Evolutionary conservation across 1,140 invertebrate genomes (phyloP).

Genomic region (Caenorhabditis remanei): DNA sequence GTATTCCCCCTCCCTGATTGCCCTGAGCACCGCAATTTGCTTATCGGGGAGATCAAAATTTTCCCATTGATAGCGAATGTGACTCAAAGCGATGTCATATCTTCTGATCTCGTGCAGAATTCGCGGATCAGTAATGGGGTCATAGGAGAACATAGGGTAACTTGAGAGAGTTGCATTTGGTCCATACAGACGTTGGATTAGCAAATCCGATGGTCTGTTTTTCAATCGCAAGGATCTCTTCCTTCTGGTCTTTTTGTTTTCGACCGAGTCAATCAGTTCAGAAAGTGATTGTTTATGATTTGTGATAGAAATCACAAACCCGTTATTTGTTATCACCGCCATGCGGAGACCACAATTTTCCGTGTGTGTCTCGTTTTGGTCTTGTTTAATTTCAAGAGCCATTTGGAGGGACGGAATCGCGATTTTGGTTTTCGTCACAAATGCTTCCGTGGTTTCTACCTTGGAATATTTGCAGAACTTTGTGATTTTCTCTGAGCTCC

Average conservation of each 20-base stretch:
- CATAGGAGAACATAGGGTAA: neutral
- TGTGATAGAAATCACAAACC: neutral
- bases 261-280: neutral
- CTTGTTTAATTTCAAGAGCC: neutral
- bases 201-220: neutral
- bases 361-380: neutral
- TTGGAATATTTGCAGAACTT: neutral
- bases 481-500: neutral
- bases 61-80: neutral
- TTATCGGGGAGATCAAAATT: neutral
- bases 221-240: neutral
- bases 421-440: neutral
- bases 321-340: neutral
- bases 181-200: neutral
- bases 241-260: neutral
- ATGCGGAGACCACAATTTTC: neutral
- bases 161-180: neutral
- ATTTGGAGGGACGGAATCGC: neutral
- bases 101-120: neutral
- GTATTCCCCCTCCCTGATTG: neutral
- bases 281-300: neutral
- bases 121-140: neutral
- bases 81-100: neutral
- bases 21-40: neutral
- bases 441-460: neutral